phyloP scores from a whole-genome alignment of 2,888 invertebrate genomes.

The Ochlodes sylvanus region DNA sequence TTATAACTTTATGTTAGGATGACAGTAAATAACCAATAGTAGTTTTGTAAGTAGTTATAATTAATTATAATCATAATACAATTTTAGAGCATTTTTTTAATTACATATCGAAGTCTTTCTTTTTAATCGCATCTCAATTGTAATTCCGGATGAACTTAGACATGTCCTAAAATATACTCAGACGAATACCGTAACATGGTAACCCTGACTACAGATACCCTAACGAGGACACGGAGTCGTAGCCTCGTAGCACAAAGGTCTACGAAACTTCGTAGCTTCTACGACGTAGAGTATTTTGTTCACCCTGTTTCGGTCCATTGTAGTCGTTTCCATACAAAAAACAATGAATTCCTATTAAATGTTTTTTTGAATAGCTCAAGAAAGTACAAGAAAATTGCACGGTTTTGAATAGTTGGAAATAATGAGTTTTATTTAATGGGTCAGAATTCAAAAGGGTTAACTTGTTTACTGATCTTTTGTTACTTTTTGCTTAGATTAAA shows the following conservation, averaged over 20 bases:
- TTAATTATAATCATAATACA: too few species aligned
- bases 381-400: constrained; percentile 22
- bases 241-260: constrained; percentile 45
- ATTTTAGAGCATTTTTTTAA: too few species aligned
- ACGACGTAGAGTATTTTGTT: constrained; percentile 41
- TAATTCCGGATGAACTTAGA: too few species aligned
- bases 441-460: constrained; percentile 17
- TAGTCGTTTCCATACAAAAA: constrained; percentile 30
- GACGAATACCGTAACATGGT: background rate
- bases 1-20: too few species aligned
- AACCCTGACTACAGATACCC: background rate
- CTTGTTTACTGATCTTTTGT: constrained; percentile 21
- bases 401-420: constrained; percentile 27
- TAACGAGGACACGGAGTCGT: constrained; percentile 19
- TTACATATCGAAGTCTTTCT: too few species aligned
- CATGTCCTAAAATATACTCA: background rate
- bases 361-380: constrained; percentile 32
- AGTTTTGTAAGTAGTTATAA: too few species aligned
- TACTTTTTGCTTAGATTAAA: constrained; percentile 9
- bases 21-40: too few species aligned
- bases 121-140: too few species aligned
- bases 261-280: constrained; percentile 58
- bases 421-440: constrained; percentile 36
- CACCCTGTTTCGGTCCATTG: constrained; percentile 26
- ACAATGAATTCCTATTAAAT: constrained; percentile 34